These are phyloP conservation scores for Wiebesia pumilae DNA, from an alignment of 1,140 invertebrate genomes.

Conservation along the genomic window DNA sequence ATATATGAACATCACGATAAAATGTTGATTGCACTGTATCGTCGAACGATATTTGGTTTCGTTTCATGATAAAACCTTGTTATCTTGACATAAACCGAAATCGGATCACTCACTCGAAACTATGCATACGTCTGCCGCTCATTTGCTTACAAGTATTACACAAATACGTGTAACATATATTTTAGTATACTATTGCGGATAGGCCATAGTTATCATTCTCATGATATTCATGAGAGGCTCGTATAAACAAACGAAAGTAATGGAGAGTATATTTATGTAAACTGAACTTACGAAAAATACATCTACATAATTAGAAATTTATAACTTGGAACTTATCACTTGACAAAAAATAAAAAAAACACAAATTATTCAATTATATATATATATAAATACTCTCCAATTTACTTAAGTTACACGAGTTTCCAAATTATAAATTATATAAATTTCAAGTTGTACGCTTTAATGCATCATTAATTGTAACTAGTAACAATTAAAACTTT, in stretches of 20 bases:
- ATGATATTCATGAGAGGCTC: conserved; percentile 38
- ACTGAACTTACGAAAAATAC: conserved; percentile 15
- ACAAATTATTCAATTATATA: neutral
- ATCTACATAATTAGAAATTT: neutral
- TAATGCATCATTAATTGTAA: no score
- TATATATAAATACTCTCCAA: no score
- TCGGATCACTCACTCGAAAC: conserved; percentile 24
- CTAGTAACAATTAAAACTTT: no score
- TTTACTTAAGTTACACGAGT: no score
- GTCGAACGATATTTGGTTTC: conserved; percentile 15
- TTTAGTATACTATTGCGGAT: conserved; percentile 34
- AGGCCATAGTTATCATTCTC: conserved; percentile 5
- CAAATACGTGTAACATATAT: conserved; percentile 10
- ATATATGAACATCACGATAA: conserved; percentile 17
- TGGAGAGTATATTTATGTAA: conserved; percentile 26
- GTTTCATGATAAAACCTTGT: conserved; percentile 18
- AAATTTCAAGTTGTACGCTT: no score
- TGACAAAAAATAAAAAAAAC: neutral
- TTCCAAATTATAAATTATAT: no score
- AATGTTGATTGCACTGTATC: conserved; percentile 4
- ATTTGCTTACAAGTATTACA: conserved; percentile 23
- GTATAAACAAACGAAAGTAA: conserved; percentile 45
- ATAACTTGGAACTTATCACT: neutral
- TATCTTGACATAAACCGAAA: conserved; percentile 35
- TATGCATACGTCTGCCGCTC: conserved; percentile 4